A percentile compares a stretch with the other conserved stretches of the same genome.
These are phyloP conservation scores for Hyperopisus bebe DNA, from an alignment of 2,113 vertebrate species.

Conservation along the genomic window DNA sequence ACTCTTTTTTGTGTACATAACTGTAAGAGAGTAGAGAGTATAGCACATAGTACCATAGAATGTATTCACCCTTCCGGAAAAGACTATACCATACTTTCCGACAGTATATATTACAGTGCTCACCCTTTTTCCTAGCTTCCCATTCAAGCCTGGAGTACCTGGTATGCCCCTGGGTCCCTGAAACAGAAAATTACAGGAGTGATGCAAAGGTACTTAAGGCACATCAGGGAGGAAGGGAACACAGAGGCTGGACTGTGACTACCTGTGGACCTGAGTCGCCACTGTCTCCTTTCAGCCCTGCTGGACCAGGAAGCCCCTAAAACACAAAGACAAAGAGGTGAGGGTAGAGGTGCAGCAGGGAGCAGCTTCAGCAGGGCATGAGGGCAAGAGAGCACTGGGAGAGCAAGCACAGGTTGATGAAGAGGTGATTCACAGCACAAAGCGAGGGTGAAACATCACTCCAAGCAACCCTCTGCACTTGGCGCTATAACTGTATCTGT, in stretches of 20 bases:
- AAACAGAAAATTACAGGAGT: neutral
- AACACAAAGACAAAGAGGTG: slow-evolving; percentile 18
- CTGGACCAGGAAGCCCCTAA: slow-evolving; percentile 52
- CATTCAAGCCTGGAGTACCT: slow-evolving; percentile 63
- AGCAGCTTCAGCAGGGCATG: neutral
- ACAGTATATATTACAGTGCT: slow-evolving; percentile 20
- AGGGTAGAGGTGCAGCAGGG: neutral
- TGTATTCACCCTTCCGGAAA: neutral
- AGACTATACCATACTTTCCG: neutral
- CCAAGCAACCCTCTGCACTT: neutral
- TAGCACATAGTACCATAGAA: neutral
- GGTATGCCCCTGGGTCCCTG: slow-evolving; percentile 73
- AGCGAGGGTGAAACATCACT: neutral
- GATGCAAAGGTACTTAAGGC: neutral
- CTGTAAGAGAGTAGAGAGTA: neutral
- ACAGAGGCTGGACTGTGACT: slow-evolving; percentile 25
- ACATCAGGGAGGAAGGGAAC: neutral
- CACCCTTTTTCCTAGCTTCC: slow-evolving; percentile 76
- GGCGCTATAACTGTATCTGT: neutral
- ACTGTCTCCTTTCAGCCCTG: slow-evolving; percentile 56
- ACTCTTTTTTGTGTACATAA: neutral
- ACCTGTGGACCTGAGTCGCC: slow-evolving; percentile 50
- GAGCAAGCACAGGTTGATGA: neutral
- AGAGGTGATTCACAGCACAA: neutral
- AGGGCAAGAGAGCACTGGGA: neutral